Evolutionary conservation across 1,140 invertebrate genomes (phyloP).

Genomic region (Liolophura sinensis): DNA sequence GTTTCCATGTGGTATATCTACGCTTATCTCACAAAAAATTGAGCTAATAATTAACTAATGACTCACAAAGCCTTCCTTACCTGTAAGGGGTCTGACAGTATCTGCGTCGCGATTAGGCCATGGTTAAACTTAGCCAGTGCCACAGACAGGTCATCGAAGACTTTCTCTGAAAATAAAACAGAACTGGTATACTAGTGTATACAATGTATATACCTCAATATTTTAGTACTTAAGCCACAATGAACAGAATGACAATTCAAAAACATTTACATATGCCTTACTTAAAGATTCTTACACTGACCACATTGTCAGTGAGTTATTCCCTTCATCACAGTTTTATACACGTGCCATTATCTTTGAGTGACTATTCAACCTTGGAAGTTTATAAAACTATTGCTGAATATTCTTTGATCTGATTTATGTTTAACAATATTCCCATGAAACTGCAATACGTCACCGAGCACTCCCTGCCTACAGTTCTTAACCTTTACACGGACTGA

Average conservation of each 20-base stretch:
- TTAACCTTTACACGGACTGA: too few relatives aligned
- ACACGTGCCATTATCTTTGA: too few relatives aligned
- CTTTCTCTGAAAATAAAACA: constrained; percentile 42
- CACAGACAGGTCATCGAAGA: constrained; percentile 45
- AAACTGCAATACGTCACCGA: too few relatives aligned
- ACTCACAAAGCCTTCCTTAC: constrained; percentile 25
- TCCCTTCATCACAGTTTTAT: too few relatives aligned
- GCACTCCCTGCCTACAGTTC: too few relatives aligned
- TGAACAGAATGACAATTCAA: neutral
- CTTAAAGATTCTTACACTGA: neutral
- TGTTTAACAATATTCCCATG: too few relatives aligned
- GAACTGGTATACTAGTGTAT: constrained; percentile 67
- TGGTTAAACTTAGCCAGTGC: constrained; percentile 76
- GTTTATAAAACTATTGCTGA: too few relatives aligned
- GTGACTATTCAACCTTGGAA: too few relatives aligned
- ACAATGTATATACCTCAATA: neutral
- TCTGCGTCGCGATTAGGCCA: constrained; percentile 75
- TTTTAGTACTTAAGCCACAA: neutral
- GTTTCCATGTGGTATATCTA: neutral
- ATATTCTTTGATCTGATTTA: too few relatives aligned
- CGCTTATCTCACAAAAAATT: constrained; percentile 1
- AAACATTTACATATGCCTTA: constrained; percentile 1
- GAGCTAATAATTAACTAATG: constrained; percentile 1
- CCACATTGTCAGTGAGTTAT: too few relatives aligned
- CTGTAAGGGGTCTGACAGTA: constrained; percentile 67